Evolutionary conservation across 1,140 invertebrate genomes (phyloP).

Genomic region (Hypsibius dujardini): DNA sequence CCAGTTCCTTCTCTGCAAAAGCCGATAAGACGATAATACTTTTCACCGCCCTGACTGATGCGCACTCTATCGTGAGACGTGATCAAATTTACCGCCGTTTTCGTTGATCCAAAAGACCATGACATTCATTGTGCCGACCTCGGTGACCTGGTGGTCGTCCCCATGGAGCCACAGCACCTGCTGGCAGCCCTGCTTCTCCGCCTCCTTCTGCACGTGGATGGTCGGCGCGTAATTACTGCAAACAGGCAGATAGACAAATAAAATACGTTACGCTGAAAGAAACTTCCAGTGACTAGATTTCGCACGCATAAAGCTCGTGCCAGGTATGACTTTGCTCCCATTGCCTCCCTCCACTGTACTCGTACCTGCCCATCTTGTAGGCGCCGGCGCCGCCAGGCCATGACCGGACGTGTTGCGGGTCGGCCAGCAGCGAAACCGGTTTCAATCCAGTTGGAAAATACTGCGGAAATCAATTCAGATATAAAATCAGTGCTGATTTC

Average conservation of each 20-base stretch:
- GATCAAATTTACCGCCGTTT: constrained; percentile 53
- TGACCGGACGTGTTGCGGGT: constrained; percentile 61
- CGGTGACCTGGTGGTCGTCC: constrained; percentile 77
- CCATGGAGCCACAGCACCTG: constrained; percentile 96
- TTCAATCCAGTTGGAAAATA: constrained; percentile 62
- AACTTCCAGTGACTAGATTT: neutral
- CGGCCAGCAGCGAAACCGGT: constrained; percentile 57
- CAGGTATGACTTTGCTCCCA: too few species aligned
- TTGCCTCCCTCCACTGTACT: neutral
- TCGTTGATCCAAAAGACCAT: constrained; percentile 74
- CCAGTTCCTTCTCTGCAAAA: constrained; percentile 36
- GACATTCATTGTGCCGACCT: constrained; percentile 98
- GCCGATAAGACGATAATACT: constrained; percentile 39
- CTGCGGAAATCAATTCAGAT: too few species aligned
- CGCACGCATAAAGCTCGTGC: neutral
- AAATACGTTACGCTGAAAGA: neutral
- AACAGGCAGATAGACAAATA: constrained; percentile 22
- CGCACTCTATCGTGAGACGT: constrained; percentile 18
- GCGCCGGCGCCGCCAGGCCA: constrained; percentile 90
- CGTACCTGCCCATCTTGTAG: constrained; percentile 70
- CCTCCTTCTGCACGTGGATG: constrained; percentile 45
- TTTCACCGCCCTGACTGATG: constrained; percentile 39
- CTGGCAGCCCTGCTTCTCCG: constrained; percentile 59
- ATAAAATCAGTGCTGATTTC: too few species aligned
- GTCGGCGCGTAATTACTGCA: constrained; percentile 43